phyloP scores from a whole-genome alignment of 1,140 invertebrate species.

The Drosophila funebris region DNA sequence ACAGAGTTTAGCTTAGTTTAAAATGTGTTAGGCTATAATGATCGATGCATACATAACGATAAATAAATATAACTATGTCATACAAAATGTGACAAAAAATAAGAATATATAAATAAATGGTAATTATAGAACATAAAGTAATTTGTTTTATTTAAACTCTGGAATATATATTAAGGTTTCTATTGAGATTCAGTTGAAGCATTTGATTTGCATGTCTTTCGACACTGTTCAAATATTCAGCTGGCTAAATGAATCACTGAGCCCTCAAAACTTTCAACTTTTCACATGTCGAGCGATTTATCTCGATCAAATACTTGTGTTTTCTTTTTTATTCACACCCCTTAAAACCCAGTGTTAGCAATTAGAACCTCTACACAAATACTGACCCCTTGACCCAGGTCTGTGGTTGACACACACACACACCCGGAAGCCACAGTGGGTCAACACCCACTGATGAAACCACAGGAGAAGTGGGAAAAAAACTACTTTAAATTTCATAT shows the following conservation, averaged over 20 bases:
- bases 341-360: constrained; percentile 34
- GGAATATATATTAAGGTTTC: background rate
- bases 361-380: constrained; percentile 58
- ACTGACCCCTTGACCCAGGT: constrained; percentile 43
- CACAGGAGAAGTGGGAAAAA: constrained; percentile 49
- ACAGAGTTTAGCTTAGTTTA: constrained; percentile 60
- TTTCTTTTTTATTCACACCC: constrained; percentile 17
- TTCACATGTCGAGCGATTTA: constrained; percentile 8
- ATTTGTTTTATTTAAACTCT: background rate
- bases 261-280: constrained; percentile 15
- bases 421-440: constrained; percentile 43
- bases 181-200: background rate
- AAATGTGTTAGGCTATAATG: constrained; percentile 61
- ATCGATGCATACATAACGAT: constrained; percentile 57
- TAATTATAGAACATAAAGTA: constrained; percentile 6
- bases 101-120: constrained; percentile 40
- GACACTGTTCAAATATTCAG: background rate
- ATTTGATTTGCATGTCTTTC: background rate
- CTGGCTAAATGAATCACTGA: background rate
- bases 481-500: constrained; percentile 78
- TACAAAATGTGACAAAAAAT: constrained; percentile 52
- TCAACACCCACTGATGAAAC: constrained; percentile 68
- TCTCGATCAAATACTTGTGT: constrained; percentile 43
- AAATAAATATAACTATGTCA: constrained; percentile 48
- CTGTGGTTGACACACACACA: constrained; percentile 45